Base-by-base conservation (phyloP, 2,797 vertebrate genomes). In the Lemur catta region DNA sequence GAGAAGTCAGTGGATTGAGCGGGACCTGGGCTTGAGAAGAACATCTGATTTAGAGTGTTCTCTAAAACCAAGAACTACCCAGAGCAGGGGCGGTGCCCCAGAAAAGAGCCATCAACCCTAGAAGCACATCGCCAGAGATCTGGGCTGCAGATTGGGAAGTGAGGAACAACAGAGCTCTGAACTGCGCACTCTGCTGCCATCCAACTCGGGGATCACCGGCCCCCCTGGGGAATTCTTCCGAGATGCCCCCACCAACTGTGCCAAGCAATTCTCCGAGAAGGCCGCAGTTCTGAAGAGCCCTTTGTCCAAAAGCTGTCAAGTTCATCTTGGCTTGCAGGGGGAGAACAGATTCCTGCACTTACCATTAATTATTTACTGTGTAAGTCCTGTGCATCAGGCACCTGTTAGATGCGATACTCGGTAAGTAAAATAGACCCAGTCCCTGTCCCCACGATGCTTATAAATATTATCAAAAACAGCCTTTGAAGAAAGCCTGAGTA, bases 401-500 rank as follows among this genome's bases (percentile, higher is more conserved):
- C 96, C 94, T 96, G 90, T 14, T 79, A 61, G 80, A 92, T 18
- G 26, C 92, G 74, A 61, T 10, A 59, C 33, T 86, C 65, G 18
- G 75, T 46, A 74, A 79, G 18, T 57, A 79, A 84, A 67, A 69
- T 57, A 72, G 67, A 22, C 81, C 55, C 72, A 18, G 65, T 43
- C 67, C 46, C 50, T 87, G 59, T 71, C 80, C 87, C 81, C 76
- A 75, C 1, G 59, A 57, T 59, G 52, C 57, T 95, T 55, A 79
- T 55, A 82, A 71, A 92, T n/a, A 74, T 43, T 48, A 84, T 65
- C 81, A 67, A 80, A 74, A 97, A 80, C 75, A 85, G 38, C 78
- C 79, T 96, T 87, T 82, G 74, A 71, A 92, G 89, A 74, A 55
- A 93, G 84, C 67, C 71, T 33, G 24, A 81, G 89, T 90, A 50